Base-by-base conservation (phyloP, 23 tunicate genomes). In the Phallusia fumigata region DNA sequence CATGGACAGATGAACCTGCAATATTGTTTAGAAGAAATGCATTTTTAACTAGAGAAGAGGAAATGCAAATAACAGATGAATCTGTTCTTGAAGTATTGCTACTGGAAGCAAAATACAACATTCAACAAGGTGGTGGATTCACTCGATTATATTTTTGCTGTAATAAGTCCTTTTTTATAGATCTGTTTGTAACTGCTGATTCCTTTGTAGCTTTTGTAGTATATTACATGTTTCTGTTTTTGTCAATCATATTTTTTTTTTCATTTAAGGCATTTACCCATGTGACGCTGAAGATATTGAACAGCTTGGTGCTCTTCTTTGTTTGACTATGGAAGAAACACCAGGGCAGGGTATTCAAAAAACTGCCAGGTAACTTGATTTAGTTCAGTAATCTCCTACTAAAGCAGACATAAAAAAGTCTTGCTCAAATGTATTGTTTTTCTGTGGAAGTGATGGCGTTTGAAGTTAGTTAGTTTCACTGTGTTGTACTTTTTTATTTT, bases 211-310 rank as follows among this genome's bases (percentile, higher is more conserved):
- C n/a, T n/a, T n/a, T n/a, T n/a, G n/a, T n/a, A 51, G 18, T 51
- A 51, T 13, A 18, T 18, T 13, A 51, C 15, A 15, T 18, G 18
- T 13, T 13, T 18, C 58, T 13, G 69, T 16, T 58, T 16, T 21
- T 24, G 28, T 21, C 69, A 58, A 58, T 6, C 28, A 58, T 24
- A 6, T 58, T 58, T 58, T 58, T 21, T 8, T 58, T 6, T 5
- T 6, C 28, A 1, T 58, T 10, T 21, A 72, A 91, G 96, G 96
- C 0, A 75, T 91, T 65, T 92, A 87, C 87, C 97, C 97, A 33
- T 92, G 97, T 86, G 97, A 92, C 50, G n/a, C 72, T 18, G 97
- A 92, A 76, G 97, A 92, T 81, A 74, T 92, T 74, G 91, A 92
- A 69, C 97, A 92, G 49, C 83, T 92, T 31, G 97, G 97, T 21